Conservation (phyloP, 2,113 vertebrate species). For the Stercorarius parasiticus region DNA sequence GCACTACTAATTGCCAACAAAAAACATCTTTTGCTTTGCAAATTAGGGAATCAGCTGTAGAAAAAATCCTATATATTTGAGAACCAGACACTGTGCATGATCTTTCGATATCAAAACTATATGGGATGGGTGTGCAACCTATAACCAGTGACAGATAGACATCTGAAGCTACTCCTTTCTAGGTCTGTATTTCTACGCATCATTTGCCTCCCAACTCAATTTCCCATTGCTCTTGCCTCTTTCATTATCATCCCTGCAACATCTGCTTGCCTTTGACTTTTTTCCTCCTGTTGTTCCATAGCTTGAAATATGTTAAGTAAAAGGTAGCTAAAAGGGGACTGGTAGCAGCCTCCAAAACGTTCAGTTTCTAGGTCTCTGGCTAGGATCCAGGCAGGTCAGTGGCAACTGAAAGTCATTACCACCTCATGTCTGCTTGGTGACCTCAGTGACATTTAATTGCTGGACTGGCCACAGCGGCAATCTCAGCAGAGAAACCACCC, state of each 20-base stretch:
- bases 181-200: background rate
- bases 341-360: background rate
- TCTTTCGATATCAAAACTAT: background rate
- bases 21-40: background rate
- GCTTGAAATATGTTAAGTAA: background rate
- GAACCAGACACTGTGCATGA: background rate
- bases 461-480: background rate
- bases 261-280: background rate
- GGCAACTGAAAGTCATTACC: conserved; percentile 1
- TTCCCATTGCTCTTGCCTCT: background rate
- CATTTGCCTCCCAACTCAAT: background rate
- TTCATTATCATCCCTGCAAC: background rate
- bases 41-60: conserved; percentile 18
- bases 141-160: background rate
- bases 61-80: background rate
- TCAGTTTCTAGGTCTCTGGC: conserved; percentile 5
- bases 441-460: conserved; percentile 20
- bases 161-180: background rate
- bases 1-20: conserved; percentile 34
- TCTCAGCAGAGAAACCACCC: background rate
- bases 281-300: background rate
- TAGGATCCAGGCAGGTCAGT: background rate
- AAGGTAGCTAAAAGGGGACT: background rate
- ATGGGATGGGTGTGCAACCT: background rate
- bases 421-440: background rate